Conservation (phyloP, 2,797 vertebrate genomes). For the Capromys pilorides region DNA sequence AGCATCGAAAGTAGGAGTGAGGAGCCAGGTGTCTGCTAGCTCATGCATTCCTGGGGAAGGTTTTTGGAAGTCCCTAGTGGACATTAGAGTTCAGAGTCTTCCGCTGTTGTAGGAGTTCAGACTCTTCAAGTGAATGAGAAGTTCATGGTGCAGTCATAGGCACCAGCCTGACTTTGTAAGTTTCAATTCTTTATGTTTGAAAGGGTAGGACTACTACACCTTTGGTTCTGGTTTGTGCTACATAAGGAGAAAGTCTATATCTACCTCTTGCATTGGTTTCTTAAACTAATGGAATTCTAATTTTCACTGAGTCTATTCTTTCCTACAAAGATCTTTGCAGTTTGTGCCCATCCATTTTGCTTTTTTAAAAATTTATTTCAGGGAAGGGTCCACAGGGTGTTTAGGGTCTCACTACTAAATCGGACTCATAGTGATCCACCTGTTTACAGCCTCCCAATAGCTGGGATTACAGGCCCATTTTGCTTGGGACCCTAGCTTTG, state of each 20-base stretch:
- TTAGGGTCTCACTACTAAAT: too few species aligned
- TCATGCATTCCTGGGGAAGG: background rate
- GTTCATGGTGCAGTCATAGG: background rate
- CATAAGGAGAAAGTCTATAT: background rate
- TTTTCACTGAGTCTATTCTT: constrained; percentile 48
- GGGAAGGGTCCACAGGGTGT: too few species aligned
- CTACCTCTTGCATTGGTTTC: background rate
- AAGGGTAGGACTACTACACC: constrained; percentile 21
- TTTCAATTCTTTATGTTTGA: constrained; percentile 55
- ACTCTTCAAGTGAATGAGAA: constrained; percentile 34
- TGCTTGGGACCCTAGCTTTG: constrained; percentile 25
- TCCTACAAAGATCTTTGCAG: constrained; percentile 14
- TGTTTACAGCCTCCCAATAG: too few species aligned
- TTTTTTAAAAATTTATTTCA: background rate
- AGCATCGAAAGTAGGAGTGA: background rate
- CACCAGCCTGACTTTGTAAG: background rate
- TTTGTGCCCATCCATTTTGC: background rate
- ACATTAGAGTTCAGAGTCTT: constrained; percentile 39
- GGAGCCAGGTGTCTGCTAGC: background rate
- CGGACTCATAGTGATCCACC: too few species aligned
- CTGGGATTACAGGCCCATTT: background rate
- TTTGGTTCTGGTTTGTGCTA: constrained; percentile 43
- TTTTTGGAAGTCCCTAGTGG: constrained; percentile 25
- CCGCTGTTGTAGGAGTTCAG: background rate
- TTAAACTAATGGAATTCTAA: constrained; percentile 54